phyloP scores from a whole-genome alignment of 2,888 invertebrate species.

The Sinotaia quadrata region DNA sequence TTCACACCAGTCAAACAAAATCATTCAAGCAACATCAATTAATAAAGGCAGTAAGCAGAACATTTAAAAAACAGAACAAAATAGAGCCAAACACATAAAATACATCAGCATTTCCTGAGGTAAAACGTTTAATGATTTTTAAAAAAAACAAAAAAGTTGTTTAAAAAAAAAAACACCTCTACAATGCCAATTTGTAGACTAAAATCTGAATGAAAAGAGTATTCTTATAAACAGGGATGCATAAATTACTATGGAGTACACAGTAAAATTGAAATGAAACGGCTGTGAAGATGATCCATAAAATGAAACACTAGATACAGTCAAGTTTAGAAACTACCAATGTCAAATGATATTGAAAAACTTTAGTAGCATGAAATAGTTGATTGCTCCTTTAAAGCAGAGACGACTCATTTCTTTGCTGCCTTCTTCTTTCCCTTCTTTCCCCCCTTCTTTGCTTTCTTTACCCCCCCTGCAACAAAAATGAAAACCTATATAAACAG shows the following conservation, averaged over 20 bases:
- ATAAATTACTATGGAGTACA: constrained; percentile 3
- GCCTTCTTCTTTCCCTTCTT: constrained; percentile 21
- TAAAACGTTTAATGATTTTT: too few species aligned
- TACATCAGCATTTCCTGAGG: too few species aligned
- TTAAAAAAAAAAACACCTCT: too few species aligned
- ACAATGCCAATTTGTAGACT: not conserved
- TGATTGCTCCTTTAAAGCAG: not conserved
- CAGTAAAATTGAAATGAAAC: constrained; percentile 4
- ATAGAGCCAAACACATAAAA: too few species aligned
- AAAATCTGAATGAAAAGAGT: not conserved
- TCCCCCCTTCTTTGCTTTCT: constrained; percentile 20
- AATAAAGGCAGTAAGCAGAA: too few species aligned
- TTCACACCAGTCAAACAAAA: too few species aligned
- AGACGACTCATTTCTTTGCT: constrained; percentile 18
- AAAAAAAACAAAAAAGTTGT: too few species aligned
- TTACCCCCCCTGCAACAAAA: constrained; percentile 21
- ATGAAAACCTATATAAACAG: not conserved
- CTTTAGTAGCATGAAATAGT: constrained; percentile 1
- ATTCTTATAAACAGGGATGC: not conserved
- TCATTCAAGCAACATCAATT: too few species aligned
- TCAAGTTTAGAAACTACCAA: not conserved
- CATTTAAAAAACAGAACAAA: too few species aligned
- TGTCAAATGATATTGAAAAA: constrained; percentile 4
- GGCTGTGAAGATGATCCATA: not conserved
- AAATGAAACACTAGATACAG: too few species aligned